Base-by-base conservation (phyloP, 2,888 invertebrate genomes). In the Sphaerophoria rueppellii region DNA sequence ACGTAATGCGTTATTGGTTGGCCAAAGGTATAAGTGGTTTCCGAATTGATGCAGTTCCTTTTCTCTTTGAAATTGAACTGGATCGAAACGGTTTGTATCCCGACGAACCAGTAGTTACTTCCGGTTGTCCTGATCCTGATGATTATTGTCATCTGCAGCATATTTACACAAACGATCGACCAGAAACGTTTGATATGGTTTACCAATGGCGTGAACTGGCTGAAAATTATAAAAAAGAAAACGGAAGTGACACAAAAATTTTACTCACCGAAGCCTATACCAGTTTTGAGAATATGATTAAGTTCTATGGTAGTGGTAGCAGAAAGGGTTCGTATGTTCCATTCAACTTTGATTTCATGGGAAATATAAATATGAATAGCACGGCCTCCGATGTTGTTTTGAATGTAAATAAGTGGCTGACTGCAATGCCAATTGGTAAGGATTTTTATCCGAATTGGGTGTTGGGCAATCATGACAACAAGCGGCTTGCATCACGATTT, bases 401-500 rank as follows among this genome's bases (percentile, higher is more conserved):
- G 0, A 88, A 91, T 1, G 92, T 95, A n/a, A 92, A 93, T 55
- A 91, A 91, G 11, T 95, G 95, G 95, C 88, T 94, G 88, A 91
- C 91, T 0, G 92, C 92, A 11, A 92, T 94, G 92, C 93, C 90
- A 0, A 63, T 88, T 0, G 89, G 88, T 0, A 67, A 88, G 0
- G 89, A 88, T 4, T 89, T 89, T 6, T 89, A 88, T 0, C 88
- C 90, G 40, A 90, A 90, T 35, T 90, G 90, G 87, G 87, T 87
- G 7, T 67, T 96, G 88, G 96, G 96, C 14, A 97, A 96, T 90
- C 96, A 96, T 87, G 96, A 97, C 88, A 94, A 95, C 52, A 93
- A 91, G 71, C 93, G 97, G 81, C 93, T 95, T 4, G 95, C 95
- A 0, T 93, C 95, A 4, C 93, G 96, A 82, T 95, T 94, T 80